Conservation (phyloP, 2,888 invertebrate species). For the Scaptomyza flava region DNA sequence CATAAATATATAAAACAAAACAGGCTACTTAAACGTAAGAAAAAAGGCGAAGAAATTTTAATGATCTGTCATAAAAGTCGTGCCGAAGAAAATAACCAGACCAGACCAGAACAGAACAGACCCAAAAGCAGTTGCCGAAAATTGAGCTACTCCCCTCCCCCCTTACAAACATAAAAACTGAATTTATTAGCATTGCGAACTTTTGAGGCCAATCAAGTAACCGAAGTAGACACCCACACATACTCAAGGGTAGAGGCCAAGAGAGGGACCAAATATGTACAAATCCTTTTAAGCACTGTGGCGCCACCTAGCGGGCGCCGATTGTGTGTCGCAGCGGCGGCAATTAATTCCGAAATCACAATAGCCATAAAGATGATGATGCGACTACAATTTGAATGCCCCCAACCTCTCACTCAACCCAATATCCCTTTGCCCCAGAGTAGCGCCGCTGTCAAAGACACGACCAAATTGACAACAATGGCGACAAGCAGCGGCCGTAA, state of each 20-base stretch:
- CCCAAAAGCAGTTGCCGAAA: slow-evolving; percentile 16
- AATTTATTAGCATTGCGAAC: slow-evolving; percentile 78
- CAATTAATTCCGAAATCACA: slow-evolving; percentile 80
- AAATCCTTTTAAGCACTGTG: slow-evolving; percentile 75
- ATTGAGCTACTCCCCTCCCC: slow-evolving; percentile 1
- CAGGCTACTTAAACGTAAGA: slow-evolving; percentile 67
- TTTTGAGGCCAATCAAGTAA: slow-evolving; percentile 75
- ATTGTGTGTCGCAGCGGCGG: slow-evolving; percentile 55
- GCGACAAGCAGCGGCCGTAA: slow-evolving; percentile 74
- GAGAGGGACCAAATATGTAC: slow-evolving; percentile 41
- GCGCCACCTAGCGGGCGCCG: slow-evolving; percentile 61
- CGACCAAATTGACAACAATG: slow-evolving; percentile 77
- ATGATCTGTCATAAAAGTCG: slow-evolving; percentile 77
- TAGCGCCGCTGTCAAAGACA: slow-evolving; percentile 69
- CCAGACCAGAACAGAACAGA: background rate
- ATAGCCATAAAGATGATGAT: slow-evolving; percentile 79
- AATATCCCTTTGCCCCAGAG: slow-evolving; percentile 4
- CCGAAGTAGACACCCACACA: slow-evolving; percentile 43
- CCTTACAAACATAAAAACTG: slow-evolving; percentile 64
- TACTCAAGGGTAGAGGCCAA: background rate
- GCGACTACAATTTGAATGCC: slow-evolving; percentile 76
- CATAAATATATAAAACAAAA: slow-evolving; percentile 76
- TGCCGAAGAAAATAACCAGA: slow-evolving; percentile 18
- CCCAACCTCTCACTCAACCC: background rate
- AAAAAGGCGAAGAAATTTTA: slow-evolving; percentile 58